These are phyloP conservation scores for Eulemur macaco DNA, from an alignment of 2,113 vertebrate species.

Conservation along the genomic window DNA sequence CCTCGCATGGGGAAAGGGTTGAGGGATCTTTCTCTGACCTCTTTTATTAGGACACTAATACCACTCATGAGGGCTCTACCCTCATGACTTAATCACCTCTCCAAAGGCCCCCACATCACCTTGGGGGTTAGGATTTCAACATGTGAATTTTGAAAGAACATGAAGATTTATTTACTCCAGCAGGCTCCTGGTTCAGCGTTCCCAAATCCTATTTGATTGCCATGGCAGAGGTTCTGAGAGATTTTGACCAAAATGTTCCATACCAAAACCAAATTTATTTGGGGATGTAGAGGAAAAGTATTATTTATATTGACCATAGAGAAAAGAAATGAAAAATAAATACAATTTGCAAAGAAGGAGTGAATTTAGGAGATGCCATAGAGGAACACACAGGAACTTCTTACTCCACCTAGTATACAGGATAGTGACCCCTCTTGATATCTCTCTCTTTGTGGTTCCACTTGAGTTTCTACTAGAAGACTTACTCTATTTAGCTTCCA, in stretches of 20 bases:
- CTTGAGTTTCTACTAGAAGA: not conserved
- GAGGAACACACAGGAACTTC: not conserved
- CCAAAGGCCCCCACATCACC: not conserved
- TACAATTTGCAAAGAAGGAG: not conserved
- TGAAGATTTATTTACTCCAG: not conserved
- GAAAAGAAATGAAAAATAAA: conserved; percentile 29
- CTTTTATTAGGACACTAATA: not conserved
- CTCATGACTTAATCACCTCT: not conserved
- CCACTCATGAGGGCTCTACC: not conserved
- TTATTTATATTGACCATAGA: not conserved
- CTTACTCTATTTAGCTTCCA: not conserved
- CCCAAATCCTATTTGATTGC: not conserved
- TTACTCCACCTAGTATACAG: not conserved
- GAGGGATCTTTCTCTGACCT: not conserved
- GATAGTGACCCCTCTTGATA: not conserved
- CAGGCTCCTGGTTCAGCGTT: not conserved
- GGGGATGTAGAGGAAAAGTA: not conserved
- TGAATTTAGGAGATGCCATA: not conserved
- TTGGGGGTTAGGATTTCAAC: not conserved
- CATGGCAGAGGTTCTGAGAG: not conserved
- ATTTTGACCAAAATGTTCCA: not conserved
- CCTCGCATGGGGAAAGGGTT: not conserved
- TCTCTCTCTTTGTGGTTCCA: not conserved
- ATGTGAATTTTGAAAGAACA: not conserved
- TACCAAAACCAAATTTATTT: not conserved